phyloP scores from a whole-genome alignment of 2,888 invertebrate species.

The Euphydryas editha region DNA sequence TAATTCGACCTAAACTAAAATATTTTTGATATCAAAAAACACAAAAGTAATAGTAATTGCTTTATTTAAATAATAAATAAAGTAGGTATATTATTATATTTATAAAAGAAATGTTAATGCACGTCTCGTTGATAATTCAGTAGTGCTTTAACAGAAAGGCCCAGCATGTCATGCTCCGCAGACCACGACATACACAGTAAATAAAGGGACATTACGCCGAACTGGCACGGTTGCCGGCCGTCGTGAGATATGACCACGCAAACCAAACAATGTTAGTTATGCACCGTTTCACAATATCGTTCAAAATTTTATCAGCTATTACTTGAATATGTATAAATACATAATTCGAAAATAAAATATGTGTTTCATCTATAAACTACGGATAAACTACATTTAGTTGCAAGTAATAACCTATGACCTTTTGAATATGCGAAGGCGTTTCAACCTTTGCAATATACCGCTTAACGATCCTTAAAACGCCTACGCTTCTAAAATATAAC shows the following conservation, averaged over 20 bases:
- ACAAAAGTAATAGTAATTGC: too few relatives aligned
- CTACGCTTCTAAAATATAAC: constrained; percentile 3
- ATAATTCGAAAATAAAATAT: constrained; percentile 1
- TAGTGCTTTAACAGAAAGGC: constrained; percentile 23
- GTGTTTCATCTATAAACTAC: background rate
- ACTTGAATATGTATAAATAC: background rate
- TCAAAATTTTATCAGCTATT: constrained; percentile 20
- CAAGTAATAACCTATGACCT: constrained; percentile 21
- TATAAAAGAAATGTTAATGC: constrained; percentile 5
- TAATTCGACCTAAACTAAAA: too few relatives aligned
- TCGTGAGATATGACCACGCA: constrained; percentile 39
- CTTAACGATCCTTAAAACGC: constrained; percentile 3
- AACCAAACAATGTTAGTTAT: constrained; percentile 31
- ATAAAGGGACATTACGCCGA: constrained; percentile 31
- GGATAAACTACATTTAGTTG: background rate
- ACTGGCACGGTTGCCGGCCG: constrained; percentile 36
- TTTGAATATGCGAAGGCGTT: constrained; percentile 19
- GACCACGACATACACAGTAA: constrained; percentile 26
- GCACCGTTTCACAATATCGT: constrained; percentile 21
- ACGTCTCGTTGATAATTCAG: constrained; percentile 26
- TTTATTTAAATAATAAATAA: too few relatives aligned
- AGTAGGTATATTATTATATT: too few relatives aligned
- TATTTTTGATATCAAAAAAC: too few relatives aligned
- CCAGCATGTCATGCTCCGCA: constrained; percentile 24
- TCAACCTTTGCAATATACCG: constrained; percentile 8